phyloP scores from a whole-genome alignment of 2,113 vertebrate genomes.

The Ascaphus truei region DNA sequence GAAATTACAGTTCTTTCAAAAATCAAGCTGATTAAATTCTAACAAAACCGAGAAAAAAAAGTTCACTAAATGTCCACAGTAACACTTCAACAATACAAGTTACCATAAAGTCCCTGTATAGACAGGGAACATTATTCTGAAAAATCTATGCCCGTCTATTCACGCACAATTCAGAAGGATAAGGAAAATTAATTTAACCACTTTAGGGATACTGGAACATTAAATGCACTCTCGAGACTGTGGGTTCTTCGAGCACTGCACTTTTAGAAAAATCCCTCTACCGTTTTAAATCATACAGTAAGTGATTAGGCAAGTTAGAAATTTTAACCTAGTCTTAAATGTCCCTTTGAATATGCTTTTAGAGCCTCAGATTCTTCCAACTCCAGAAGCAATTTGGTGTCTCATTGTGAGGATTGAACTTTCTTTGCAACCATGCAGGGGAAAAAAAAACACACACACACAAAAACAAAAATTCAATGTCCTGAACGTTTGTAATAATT shows the following conservation, averaged over 20 bases:
- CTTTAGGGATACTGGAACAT: slow-evolving; percentile 13
- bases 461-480: too few relatives aligned
- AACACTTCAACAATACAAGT: slow-evolving; percentile 27
- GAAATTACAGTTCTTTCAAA: slow-evolving; percentile 1
- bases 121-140: slow-evolving; percentile 11
- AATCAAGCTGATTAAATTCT: slow-evolving; percentile 21
- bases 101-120: slow-evolving; percentile 11
- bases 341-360: background rate
- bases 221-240: background rate
- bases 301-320: slow-evolving; percentile 1
- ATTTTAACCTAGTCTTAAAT: background rate
- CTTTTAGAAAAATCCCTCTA: background rate
- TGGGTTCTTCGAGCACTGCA: slow-evolving; percentile 2
- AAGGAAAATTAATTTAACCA: slow-evolving; percentile 18
- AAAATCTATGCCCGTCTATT: slow-evolving; percentile 15
- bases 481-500: too few relatives aligned
- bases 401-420: background rate
- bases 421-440: background rate
- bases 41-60: slow-evolving; percentile 28
- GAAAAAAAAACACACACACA: too few relatives aligned
- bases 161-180: slow-evolving; percentile 11
- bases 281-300: background rate
- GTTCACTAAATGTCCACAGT: background rate
- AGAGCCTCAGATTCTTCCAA: too few relatives aligned
- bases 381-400: background rate